Conservation (phyloP, 2,797 vertebrate genomes). For the Tiaroga cobitis region DNA sequence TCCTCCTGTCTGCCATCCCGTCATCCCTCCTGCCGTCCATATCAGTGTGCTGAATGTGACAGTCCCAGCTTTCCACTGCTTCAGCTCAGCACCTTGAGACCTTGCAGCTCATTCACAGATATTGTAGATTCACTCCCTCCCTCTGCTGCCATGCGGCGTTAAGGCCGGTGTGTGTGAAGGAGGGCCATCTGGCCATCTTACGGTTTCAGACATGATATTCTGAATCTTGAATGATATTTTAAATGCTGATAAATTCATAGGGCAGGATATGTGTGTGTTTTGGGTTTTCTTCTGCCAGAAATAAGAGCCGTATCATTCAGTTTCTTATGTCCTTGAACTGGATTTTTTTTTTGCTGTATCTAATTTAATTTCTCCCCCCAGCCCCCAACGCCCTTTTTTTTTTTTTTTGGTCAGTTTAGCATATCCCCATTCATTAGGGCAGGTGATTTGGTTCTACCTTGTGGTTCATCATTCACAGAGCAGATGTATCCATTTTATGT, state of each 20-base stretch:
- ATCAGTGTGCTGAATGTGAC: constrained; percentile 21
- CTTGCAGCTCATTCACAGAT: constrained; percentile 55
- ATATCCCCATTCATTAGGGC: neutral
- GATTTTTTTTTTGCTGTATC: constrained; percentile 6
- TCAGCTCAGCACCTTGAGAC: constrained; percentile 26
- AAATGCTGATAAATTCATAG: constrained; percentile 24
- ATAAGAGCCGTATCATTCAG: neutral
- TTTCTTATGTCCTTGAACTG: constrained; percentile 41
- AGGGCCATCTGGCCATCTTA: constrained; percentile 42
- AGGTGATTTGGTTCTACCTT: neutral
- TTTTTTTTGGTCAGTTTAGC: neutral
- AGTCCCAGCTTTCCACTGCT: constrained; percentile 12
- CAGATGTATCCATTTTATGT: constrained; percentile 21
- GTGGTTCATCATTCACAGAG: constrained; percentile 1
- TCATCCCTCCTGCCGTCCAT: neutral
- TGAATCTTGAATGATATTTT: constrained; percentile 42
- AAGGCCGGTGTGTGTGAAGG: constrained; percentile 17
- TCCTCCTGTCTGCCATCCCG: neutral
- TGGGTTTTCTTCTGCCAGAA: neutral
- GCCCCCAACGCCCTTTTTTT: no score
- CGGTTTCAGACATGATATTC: constrained; percentile 41
- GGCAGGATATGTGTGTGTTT: neutral
- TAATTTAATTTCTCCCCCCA: neutral
- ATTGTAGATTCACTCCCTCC: constrained; percentile 44
- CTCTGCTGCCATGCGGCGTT: constrained; percentile 38